A percentile compares a stretch with the other conserved stretches of the same genome.
Evolutionary conservation across 1,140 invertebrate genomes (phyloP).

Genomic region (Sesamia nonagrioides): DNA sequence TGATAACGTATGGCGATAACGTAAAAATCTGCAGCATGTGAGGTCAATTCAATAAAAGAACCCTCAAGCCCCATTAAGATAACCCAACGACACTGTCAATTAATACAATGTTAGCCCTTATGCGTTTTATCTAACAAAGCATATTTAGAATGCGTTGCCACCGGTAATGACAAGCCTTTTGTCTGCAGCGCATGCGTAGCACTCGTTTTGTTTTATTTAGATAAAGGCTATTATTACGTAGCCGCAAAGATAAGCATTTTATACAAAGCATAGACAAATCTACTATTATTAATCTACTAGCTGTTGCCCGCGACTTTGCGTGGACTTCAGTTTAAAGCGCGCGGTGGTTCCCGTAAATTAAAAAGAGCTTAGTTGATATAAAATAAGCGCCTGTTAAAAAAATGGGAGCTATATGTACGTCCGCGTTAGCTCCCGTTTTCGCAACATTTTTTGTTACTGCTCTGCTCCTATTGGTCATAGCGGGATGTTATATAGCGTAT

Average conservation of each 20-base stretch:
- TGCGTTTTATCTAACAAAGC: conserved; percentile 21
- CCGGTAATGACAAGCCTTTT: conserved; percentile 19
- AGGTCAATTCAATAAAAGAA: not conserved
- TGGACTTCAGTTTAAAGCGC: too few relatives aligned
- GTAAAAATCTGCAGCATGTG: conserved; percentile 7
- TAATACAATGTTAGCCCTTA: not conserved
- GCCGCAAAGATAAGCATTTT: not conserved
- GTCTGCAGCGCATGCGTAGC: conserved; percentile 12
- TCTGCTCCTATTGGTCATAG: too few relatives aligned
- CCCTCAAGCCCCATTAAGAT: not conserved
- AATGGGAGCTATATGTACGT: too few relatives aligned
- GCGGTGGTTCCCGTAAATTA: too few relatives aligned
- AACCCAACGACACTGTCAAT: conserved; percentile 40
- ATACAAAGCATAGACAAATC: not conserved
- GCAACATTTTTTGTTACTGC: too few relatives aligned
- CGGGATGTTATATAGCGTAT: too few relatives aligned
- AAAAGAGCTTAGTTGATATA: too few relatives aligned
- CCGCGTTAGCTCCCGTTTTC: too few relatives aligned
- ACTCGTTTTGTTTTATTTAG: conserved; percentile 38
- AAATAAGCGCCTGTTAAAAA: too few relatives aligned
- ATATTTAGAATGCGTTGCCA: conserved; percentile 37
- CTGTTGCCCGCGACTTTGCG: too few relatives aligned
- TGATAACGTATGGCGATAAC: not conserved
- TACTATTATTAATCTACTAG: not conserved
- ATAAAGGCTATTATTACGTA: conserved; percentile 7